phyloP scores from a whole-genome alignment of 2,888 invertebrate species.

The Dasysyrphus albostriatus region DNA sequence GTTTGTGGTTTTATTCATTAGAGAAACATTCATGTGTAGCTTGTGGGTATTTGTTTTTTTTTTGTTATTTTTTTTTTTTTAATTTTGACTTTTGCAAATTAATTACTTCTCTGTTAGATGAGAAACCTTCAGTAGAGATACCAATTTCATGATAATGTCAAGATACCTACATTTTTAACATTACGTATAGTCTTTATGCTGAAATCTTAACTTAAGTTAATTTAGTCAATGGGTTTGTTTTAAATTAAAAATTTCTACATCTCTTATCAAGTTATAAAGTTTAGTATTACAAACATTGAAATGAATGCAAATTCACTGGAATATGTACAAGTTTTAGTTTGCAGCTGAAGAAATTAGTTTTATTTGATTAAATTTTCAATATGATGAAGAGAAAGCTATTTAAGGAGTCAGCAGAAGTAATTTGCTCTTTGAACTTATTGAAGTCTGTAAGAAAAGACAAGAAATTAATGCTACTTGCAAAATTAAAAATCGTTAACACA shows the following conservation, averaged over 20 bases:
- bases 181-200: neutral
- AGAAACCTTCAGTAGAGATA: conserved; percentile 18
- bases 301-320: neutral
- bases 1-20: conserved; percentile 19
- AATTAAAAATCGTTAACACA: too few species aligned
- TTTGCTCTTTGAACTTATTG: too few species aligned
- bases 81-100: conserved; percentile 26
- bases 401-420: too few species aligned
- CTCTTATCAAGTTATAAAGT: neutral
- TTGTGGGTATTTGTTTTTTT: neutral
- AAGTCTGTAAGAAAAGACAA: too few species aligned
- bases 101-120: conserved; percentile 15
- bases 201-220: neutral
- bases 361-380: neutral
- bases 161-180: neutral
- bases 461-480: too few species aligned
- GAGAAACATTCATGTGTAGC: conserved; percentile 8
- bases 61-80: neutral
- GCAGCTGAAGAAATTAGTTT: neutral
- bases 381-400: neutral
- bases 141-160: conserved; percentile 21
- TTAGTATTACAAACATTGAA: neutral
- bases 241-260: conserved; percentile 23
- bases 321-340: neutral
- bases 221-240: neutral